These are phyloP conservation scores for Australoheros scitulus DNA, from an alignment of 2,113 vertebrate genomes.

Conservation along the genomic window DNA sequence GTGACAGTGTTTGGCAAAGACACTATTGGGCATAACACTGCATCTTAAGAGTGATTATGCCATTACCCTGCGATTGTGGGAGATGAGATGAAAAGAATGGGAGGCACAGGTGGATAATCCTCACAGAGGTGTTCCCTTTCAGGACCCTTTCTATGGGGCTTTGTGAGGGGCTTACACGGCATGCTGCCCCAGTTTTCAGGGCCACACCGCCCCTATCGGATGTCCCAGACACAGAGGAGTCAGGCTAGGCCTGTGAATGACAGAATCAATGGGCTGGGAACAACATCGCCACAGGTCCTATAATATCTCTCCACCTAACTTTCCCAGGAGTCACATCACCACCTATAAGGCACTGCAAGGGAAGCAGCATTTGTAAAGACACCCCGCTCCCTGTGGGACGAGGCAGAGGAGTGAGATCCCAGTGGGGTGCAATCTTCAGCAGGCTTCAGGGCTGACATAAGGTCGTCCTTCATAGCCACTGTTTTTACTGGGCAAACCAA, in stretches of 20 bases:
- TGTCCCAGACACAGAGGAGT: slow-evolving; percentile 84
- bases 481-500: slow-evolving; percentile 71
- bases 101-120: slow-evolving; percentile 75
- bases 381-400: slow-evolving; percentile 29
- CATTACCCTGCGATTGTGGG: slow-evolving; percentile 78
- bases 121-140: slow-evolving; percentile 82
- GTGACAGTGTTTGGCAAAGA: slow-evolving; percentile 72
- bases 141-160: slow-evolving; percentile 79
- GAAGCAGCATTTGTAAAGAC: slow-evolving; percentile 39
- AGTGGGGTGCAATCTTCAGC: slow-evolving; percentile 47
- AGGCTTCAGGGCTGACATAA: slow-evolving; percentile 63
- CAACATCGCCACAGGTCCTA: slow-evolving; percentile 72
- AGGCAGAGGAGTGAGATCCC: slow-evolving; percentile 46
- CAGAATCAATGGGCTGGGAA: slow-evolving; percentile 82
- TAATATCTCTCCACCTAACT: slow-evolving; percentile 78
- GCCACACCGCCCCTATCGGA: slow-evolving; percentile 80
- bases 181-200: slow-evolving; percentile 76
- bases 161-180: slow-evolving; percentile 81
- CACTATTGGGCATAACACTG: slow-evolving; percentile 69
- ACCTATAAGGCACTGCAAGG: slow-evolving; percentile 41
- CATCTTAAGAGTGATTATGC: slow-evolving; percentile 79
- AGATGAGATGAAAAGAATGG: slow-evolving; percentile 81
- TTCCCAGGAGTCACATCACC: slow-evolving; percentile 82
- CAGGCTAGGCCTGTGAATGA: slow-evolving; percentile 77
- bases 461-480: slow-evolving; percentile 70